These are phyloP conservation scores for Cephalophus harveyi DNA, from an alignment of 2,113 vertebrate species.

Conservation along the genomic window DNA sequence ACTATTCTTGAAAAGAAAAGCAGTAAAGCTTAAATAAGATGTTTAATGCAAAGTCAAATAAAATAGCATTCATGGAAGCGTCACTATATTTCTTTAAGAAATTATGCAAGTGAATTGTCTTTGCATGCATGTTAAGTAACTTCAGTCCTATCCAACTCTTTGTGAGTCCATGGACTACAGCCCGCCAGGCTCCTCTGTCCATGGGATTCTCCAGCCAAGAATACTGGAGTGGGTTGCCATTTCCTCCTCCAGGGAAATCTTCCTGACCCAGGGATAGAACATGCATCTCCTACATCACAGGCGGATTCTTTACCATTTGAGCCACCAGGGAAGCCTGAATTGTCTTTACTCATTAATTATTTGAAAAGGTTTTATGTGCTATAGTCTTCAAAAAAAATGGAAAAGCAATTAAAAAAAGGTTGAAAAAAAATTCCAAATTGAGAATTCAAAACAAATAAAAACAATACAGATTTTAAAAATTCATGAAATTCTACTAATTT, in stretches of 20 bases:
- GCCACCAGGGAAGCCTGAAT: not conserved
- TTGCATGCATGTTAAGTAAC: not conserved
- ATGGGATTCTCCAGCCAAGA: not conserved
- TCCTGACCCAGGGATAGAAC: not conserved
- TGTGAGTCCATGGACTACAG: not conserved
- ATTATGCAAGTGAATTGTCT: not conserved
- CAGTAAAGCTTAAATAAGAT: conserved; percentile 32
- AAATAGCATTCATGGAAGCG: not conserved
- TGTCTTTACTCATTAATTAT: conserved; percentile 4
- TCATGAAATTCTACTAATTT: not conserved
- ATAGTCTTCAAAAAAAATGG: not conserved
- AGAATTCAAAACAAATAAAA: conserved; percentile 27
- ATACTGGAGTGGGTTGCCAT: not conserved
- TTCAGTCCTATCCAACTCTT: not conserved
- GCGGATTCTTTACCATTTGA: not conserved
- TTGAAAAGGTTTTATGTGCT: conserved; percentile 3
- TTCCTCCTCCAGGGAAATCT: not conserved
- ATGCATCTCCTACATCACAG: not conserved
- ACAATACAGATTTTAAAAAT: not conserved
- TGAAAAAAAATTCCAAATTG: not conserved
- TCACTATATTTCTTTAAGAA: conserved; percentile 14
- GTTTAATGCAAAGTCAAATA: conserved; percentile 33
- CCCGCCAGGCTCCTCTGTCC: not conserved
- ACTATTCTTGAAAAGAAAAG: not conserved
- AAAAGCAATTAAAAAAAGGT: not conserved